These are phyloP conservation scores for Chelonia mydas DNA, from an alignment of 2,797 vertebrate genomes.

Conservation along the genomic window DNA sequence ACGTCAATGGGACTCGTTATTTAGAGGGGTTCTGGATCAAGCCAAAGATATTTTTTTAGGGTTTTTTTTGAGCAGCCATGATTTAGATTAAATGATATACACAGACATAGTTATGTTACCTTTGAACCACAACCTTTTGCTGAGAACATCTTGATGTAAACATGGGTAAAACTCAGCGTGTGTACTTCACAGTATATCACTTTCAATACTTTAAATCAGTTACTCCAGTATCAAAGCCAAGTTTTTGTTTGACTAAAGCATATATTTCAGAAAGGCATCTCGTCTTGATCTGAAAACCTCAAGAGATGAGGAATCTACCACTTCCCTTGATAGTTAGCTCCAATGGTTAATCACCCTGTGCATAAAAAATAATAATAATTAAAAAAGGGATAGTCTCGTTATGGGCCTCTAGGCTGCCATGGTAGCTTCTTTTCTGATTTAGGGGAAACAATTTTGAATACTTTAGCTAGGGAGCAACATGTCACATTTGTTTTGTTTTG, in stretches of 20 bases:
- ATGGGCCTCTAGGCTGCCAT: not conserved
- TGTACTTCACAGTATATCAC: not conserved
- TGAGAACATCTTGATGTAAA: not conserved
- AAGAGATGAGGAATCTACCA: not conserved
- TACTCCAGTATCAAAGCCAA: not conserved
- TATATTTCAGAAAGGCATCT: not conserved
- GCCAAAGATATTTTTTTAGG: not conserved
- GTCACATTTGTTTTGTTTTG: not conserved
- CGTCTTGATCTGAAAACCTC: not conserved
- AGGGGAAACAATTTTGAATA: not conserved
- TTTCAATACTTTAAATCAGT: not conserved
- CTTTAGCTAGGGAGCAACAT: not conserved
- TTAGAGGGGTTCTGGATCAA: not conserved
- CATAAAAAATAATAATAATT: not conserved
- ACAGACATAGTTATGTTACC: not conserved
- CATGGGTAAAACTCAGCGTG: accelerated
- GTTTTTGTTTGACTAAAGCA: not conserved
- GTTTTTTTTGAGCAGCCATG: not conserved
- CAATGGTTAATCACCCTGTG: not conserved
- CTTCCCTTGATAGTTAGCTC: not conserved
- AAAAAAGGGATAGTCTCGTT: not conserved
- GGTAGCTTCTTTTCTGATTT: not conserved
- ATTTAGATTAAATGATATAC: not conserved
- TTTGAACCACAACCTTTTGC: not conserved
- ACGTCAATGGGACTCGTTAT: not conserved